Conservation (phyloP, 2,113 vertebrate genomes). For the Thamnophis sirtalis region DNA sequence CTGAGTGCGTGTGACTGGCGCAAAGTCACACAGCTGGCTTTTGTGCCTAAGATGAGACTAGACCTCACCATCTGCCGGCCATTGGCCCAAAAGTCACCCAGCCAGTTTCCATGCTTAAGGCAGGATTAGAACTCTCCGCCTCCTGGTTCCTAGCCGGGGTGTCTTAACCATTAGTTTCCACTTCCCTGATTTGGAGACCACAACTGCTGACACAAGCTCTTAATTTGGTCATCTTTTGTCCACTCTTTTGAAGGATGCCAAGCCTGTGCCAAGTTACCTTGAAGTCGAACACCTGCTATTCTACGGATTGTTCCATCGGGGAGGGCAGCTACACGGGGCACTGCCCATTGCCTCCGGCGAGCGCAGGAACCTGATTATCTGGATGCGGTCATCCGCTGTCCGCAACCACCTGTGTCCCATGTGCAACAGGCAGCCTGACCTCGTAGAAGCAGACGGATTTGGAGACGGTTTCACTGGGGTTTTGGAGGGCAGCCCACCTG, state of each 20-base stretch:
- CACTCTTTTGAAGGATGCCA: slow-evolving; percentile 70
- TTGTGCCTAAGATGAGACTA: no score
- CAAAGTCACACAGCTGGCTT: no score
- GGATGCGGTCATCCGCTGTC: slow-evolving; percentile 83
- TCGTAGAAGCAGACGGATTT: slow-evolving; percentile 77
- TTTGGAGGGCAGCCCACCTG: fast-evolving
- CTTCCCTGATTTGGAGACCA: neutral
- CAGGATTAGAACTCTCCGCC: neutral
- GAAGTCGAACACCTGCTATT: slow-evolving; percentile 79
- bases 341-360: slow-evolving; percentile 82
- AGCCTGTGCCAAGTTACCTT: slow-evolving; percentile 67
- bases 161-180: neutral
- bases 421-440: slow-evolving; percentile 76
- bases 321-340: slow-evolving; percentile 90
- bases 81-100: neutral
- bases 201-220: neutral
- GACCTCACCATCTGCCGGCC: no score
- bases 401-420: slow-evolving; percentile 90
- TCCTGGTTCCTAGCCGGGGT: neutral
- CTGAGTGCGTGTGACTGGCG: neutral
- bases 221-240: neutral
- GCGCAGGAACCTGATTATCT: slow-evolving; percentile 93
- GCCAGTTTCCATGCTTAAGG: neutral
- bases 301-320: slow-evolving; percentile 84
- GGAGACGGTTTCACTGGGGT: slow-evolving; percentile 85